Percentiles rank a stretch among this genome's conserved stretches.
Conservation (phyloP, 2,113 vertebrate genomes). For the Hyaena hyaena region DNA sequence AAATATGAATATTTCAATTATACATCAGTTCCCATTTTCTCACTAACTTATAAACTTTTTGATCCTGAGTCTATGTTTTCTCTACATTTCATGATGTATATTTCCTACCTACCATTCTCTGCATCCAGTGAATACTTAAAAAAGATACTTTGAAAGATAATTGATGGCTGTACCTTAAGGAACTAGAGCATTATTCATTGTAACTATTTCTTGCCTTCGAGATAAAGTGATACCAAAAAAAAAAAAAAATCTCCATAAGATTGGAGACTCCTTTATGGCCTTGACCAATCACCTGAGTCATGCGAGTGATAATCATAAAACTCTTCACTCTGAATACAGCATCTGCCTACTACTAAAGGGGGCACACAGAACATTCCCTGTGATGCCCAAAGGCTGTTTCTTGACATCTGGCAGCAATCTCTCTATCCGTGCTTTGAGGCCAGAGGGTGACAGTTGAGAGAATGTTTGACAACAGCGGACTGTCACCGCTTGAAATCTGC, state of each 20-base stretch:
- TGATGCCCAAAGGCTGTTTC: constrained; percentile 39
- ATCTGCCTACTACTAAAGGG: constrained; percentile 49
- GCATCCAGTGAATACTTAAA: not conserved
- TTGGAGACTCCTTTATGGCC: not conserved
- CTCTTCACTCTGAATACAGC: not conserved
- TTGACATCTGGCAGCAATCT: constrained; percentile 62
- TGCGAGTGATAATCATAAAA: not conserved
- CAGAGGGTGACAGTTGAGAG: constrained; percentile 57
- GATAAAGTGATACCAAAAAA: not conserved
- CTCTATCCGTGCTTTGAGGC: constrained; percentile 35
- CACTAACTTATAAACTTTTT: not conserved
- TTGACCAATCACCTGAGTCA: not conserved
- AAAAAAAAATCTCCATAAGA: not conserved
- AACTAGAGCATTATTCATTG: not conserved
- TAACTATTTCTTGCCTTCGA: not conserved
- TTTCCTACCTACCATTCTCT: not conserved
- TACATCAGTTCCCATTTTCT: not conserved
- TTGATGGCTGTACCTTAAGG: not conserved
- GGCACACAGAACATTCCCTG: not conserved
- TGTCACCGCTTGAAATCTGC: not conserved
- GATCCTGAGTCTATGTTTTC: not conserved
- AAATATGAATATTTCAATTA: not conserved
- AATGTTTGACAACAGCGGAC: constrained; percentile 17
- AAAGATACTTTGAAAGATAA: not conserved
- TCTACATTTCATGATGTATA: not conserved